Conservation (phyloP, 1,140 invertebrate genomes). For the Solenopsis invicta region DNA sequence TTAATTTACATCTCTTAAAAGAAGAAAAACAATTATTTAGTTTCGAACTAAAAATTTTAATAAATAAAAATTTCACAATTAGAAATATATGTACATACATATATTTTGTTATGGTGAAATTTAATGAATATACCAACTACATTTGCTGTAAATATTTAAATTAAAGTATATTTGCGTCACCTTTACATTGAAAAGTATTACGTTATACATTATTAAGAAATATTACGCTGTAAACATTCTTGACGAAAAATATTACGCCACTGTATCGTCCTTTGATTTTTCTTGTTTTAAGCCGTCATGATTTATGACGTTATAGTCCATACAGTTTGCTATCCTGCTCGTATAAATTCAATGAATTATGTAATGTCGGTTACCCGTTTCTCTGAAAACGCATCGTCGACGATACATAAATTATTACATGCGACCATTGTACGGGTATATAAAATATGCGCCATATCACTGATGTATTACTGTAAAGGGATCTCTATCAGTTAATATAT, state of each 20-base stretch:
- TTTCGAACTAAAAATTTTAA: neutral
- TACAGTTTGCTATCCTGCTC: slow-evolving; percentile 58
- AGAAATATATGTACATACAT: neutral
- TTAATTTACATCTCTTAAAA: neutral
- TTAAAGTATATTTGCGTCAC: slow-evolving; percentile 14
- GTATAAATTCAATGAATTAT: slow-evolving; percentile 66
- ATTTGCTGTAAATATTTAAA: neutral
- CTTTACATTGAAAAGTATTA: slow-evolving; percentile 23
- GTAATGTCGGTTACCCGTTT: slow-evolving; percentile 61
- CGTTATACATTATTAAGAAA: neutral
- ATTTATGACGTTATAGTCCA: slow-evolving; percentile 60
- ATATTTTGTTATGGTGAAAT: neutral
- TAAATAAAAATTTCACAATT: neutral
- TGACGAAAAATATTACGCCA: slow-evolving; percentile 27
- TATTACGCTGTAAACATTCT: slow-evolving; percentile 30
- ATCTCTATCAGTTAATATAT: slow-evolving; percentile 60
- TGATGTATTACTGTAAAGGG: slow-evolving; percentile 54
- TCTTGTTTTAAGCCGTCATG: slow-evolving; percentile 54
- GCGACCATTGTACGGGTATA: slow-evolving; percentile 43
- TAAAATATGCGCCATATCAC: slow-evolving; percentile 60
- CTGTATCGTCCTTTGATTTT: slow-evolving; percentile 30
- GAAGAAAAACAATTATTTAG: neutral
- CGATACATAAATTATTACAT: slow-evolving; percentile 62
- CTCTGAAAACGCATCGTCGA: slow-evolving; percentile 61
- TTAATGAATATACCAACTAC: neutral